Percentiles rank a stretch among this genome's conserved stretches.
These are phyloP conservation scores for Galerucella calmariensis DNA, from an alignment of 2,888 invertebrate species.

Conservation along the genomic window DNA sequence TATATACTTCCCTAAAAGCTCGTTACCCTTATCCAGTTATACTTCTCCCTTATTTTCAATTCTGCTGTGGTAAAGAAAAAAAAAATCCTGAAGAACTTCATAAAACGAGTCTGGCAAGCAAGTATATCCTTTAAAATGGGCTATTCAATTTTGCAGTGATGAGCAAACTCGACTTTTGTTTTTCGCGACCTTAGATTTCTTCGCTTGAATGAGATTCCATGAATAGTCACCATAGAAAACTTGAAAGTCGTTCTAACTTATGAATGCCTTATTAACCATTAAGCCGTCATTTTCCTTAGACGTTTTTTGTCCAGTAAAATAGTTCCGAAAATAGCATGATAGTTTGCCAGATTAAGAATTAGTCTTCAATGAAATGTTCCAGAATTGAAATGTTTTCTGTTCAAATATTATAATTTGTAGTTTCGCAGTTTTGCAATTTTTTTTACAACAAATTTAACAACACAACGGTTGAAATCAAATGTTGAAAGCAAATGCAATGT, in stretches of 20 bases:
- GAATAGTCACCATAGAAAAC: background rate
- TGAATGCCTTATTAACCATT: conserved; percentile 6
- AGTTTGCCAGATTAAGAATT: too few relatives aligned
- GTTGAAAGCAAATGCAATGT: too few relatives aligned
- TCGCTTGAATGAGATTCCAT: background rate
- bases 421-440: too few relatives aligned
- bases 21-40: background rate
- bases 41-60: background rate
- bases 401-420: too few relatives aligned
- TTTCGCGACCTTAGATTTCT: background rate
- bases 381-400: too few relatives aligned
- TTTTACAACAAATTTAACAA: too few relatives aligned
- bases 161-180: conserved; percentile 1
- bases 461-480: too few relatives aligned
- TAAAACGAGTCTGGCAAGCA: background rate
- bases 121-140: background rate
- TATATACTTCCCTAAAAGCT: too few relatives aligned
- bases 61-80: background rate
- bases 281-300: background rate
- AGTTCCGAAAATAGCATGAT: too few relatives aligned
- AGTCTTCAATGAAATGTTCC: too few relatives aligned
- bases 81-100: background rate
- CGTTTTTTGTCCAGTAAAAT: too few relatives aligned
- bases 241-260: background rate
- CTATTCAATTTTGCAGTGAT: background rate